These are phyloP conservation scores for Sesamia nonagrioides DNA, from an alignment of 1,140 invertebrate species.

Conservation along the genomic window DNA sequence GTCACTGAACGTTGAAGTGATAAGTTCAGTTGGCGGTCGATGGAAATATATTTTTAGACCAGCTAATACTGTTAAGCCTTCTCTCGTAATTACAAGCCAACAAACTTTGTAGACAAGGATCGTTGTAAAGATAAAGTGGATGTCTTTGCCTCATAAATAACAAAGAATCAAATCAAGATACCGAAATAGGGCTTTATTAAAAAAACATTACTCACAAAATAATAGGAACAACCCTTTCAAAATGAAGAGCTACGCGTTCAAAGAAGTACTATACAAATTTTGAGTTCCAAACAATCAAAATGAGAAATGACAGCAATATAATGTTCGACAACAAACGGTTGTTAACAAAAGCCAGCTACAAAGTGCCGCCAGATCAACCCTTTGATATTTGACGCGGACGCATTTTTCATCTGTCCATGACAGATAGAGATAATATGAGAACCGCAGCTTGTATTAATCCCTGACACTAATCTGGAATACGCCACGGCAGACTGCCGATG, in stretches of 20 bases:
- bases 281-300: conserved; percentile 20
- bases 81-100: no score
- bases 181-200: background rate
- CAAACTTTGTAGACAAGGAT: background rate
- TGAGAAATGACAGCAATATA: conserved; percentile 39
- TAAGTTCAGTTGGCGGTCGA: no score
- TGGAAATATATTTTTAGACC: no score
- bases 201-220: conserved; percentile 12
- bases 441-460: conserved; percentile 58
- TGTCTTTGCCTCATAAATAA: background rate
- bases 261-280: conserved; percentile 29
- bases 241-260: conserved; percentile 10
- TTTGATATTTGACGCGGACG: conserved; percentile 50
- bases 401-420: conserved; percentile 47
- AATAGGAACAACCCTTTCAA: background rate
- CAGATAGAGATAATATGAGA: conserved; percentile 47
- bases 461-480: conserved; percentile 69
- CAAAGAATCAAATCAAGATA: conserved; percentile 20
- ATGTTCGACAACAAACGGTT: conserved; percentile 37
- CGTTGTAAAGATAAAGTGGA: background rate
- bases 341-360: conserved; percentile 26
- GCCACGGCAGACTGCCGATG: conserved; percentile 69
- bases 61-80: no score
- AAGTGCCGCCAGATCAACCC: conserved; percentile 43
- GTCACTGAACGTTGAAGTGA: conserved; percentile 2